phyloP scores from a whole-genome alignment of 1,140 invertebrate genomes.

The Tetramorium simillimum region DNA sequence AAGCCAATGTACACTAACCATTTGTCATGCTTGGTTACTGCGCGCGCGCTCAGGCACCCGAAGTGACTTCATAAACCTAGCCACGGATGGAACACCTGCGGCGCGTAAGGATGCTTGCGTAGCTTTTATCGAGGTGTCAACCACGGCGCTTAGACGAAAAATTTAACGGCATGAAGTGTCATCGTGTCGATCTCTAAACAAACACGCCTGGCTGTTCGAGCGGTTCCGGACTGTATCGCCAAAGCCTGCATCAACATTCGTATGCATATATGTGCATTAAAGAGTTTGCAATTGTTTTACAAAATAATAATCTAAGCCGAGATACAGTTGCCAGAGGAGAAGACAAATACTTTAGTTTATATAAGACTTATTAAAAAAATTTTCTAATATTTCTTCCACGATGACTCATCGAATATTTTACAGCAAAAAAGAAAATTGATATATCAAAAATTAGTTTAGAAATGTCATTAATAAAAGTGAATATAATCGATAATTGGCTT shows the following conservation, averaged over 20 bases:
- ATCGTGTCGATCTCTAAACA: constrained; percentile 18
- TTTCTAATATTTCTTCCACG: not conserved
- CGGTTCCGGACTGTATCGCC: not conserved
- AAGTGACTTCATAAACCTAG: constrained; percentile 71
- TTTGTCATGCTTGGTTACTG: constrained; percentile 73
- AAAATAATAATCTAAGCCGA: not conserved
- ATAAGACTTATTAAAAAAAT: not conserved
- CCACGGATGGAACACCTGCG: constrained; percentile 67
- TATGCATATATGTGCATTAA: not conserved
- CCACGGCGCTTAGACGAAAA: constrained; percentile 64
- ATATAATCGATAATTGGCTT: not conserved
- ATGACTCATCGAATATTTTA: not conserved
- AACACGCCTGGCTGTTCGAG: not conserved
- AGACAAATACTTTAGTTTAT: not conserved
- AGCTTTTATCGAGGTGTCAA: constrained; percentile 70
- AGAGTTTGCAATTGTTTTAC: not conserved
- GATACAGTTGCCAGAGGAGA: not conserved
- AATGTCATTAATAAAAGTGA: not conserved
- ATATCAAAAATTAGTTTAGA: not conserved
- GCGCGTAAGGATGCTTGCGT: constrained; percentile 65
- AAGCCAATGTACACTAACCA: constrained; percentile 66
- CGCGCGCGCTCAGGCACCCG: constrained; percentile 54
- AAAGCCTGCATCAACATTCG: not conserved
- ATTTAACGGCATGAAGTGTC: constrained; percentile 45
- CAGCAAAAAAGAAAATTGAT: not conserved